A percentile compares a stretch with the other conserved stretches of the same genome.
phyloP scores from a whole-genome alignment of 1,140 invertebrate genomes.

The Hylaeus volcanicus region DNA sequence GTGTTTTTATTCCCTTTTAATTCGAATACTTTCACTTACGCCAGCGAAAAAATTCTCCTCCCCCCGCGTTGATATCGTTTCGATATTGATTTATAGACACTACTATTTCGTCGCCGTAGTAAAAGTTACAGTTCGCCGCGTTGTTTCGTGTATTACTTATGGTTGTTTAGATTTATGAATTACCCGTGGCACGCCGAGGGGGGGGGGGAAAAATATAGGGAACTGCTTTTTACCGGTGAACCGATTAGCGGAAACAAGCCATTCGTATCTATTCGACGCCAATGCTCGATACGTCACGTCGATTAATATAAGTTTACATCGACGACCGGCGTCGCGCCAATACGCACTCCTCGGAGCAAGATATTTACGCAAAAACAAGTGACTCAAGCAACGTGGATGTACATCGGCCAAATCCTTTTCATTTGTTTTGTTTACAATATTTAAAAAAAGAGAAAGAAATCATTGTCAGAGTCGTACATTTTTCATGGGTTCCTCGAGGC shows the following conservation, averaged over 20 bases:
- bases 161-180: conserved; percentile 43
- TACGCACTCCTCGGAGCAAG: conserved; percentile 15
- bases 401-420: background rate
- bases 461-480: background rate
- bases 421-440: background rate
- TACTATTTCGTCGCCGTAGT: conserved; percentile 11
- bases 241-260: conserved; percentile 25
- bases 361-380: conserved; percentile 30
- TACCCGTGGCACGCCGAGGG: background rate
- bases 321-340: conserved; percentile 1
- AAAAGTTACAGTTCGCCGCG: conserved; percentile 14
- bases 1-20: background rate
- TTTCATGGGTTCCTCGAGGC: background rate
- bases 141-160: conserved; percentile 26
- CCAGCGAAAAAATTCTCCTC: background rate
- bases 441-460: background rate
- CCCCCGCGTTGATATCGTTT: background rate
- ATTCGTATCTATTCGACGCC: conserved; percentile 24
- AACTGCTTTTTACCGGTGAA: conserved; percentile 23
- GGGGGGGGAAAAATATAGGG: background rate
- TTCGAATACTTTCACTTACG: conserved; percentile 38
- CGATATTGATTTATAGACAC: conserved; percentile 12
- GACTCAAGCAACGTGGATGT: conserved; percentile 1
- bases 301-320: conserved; percentile 54
- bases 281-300: conserved; percentile 19